Evolutionary conservation across 2,888 invertebrate genomes (phyloP).

Genomic region (Argyresthia goedartella): DNA sequence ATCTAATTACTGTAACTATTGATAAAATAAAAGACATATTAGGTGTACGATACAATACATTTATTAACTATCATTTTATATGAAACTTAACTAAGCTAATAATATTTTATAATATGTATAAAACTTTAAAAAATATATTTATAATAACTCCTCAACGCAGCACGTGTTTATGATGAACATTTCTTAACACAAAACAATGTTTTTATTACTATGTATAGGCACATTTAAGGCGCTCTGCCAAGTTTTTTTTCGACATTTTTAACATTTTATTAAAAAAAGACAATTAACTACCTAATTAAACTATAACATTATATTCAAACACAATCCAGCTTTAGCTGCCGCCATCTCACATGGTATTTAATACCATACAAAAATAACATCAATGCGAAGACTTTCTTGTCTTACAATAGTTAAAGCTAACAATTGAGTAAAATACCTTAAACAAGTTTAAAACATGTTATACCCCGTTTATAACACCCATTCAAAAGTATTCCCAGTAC

Average conservation of each 20-base stretch:
- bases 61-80: not conserved
- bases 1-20: no score
- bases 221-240: slow-evolving; percentile 19
- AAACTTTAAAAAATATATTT: slow-evolving; percentile 22
- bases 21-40: no score
- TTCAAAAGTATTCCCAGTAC: no score
- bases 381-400: not conserved
- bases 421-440: no score
- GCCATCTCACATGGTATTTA: not conserved
- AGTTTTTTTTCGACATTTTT: slow-evolving; percentile 2
- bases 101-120: slow-evolving; percentile 6
- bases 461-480: no score
- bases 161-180: no score
- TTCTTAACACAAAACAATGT: not conserved
- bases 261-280: not conserved
- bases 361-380: slow-evolving; percentile 9
- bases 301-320: slow-evolving; percentile 1
- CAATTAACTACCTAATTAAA: no score
- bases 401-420: no score
- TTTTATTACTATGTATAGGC: slow-evolving; percentile 15
- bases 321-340: slow-evolving; percentile 8
- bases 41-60: not conserved
- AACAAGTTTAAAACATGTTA: no score
- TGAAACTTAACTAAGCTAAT: not conserved
- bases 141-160: slow-evolving; percentile 38